Base-by-base conservation (phyloP, 2,888 invertebrate genomes). In the Aricia artaxerxes region DNA sequence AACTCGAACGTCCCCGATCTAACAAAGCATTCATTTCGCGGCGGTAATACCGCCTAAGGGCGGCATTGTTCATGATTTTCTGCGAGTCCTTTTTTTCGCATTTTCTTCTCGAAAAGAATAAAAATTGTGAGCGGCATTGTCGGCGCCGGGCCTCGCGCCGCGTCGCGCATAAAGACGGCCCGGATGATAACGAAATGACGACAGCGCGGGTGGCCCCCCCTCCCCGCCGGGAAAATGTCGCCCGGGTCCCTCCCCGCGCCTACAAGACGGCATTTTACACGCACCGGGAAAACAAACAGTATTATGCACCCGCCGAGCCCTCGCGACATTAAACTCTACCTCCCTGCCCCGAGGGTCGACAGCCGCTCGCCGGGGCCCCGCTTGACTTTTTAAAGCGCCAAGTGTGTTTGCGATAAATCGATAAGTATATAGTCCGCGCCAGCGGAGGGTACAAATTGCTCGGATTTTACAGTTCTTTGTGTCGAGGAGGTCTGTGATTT, bases 21-120 rank as follows among this genome's bases (percentile, higher is more conserved):
- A 91, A 94, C 94, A 94, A 94, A 94, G 93, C 94, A 87, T 91
- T 93, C 94, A 93, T 94, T 93, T 92, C 90, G 92, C 89, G 94
- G 93, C 94, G 93, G 93, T 92, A 92, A 94, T 93, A 91, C 91
- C 92, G 92, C 91, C 93, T 91, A 91, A 92, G 94, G 93, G 92
- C 91, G 88, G 88, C 88, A 93, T 94, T 94, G 94, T 94, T 93
- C 93, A 89, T 91, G 88, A 91, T 92, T 92, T 92, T 90, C 92
- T 91, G 84, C 88, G 87, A 86, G 83, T 89, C 76, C 57, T 76
- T 85, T 87, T 86, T 90, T 88, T 90, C 89, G 87, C 90, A 90
- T 91, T 92, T 91, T 90, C 90, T 90, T 89, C 88, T 87, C 89
- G 89, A 87, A 91, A 91, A 91, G 91, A 92, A 92, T 92, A 91